Conservation (phyloP, 1,140 invertebrate species). For the Oryzaephilus surinamensis region DNA sequence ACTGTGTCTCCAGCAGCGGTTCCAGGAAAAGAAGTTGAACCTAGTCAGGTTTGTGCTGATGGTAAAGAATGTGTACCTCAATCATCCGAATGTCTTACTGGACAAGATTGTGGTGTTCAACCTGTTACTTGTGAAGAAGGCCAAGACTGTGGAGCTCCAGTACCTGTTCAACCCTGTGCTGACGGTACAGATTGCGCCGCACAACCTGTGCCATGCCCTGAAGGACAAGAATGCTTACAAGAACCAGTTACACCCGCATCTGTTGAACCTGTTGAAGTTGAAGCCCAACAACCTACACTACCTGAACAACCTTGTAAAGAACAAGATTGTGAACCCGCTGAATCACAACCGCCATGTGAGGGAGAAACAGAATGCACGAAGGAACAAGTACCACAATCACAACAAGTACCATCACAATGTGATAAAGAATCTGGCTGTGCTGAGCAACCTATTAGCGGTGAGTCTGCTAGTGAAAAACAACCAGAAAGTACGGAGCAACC, state of each 20-base stretch:
- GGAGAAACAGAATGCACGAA: background rate
- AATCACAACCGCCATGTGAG: background rate
- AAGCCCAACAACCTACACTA: background rate
- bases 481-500: background rate
- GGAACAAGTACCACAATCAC: background rate
- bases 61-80: conserved; percentile 3
- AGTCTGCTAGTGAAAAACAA: background rate
- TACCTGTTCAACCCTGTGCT: conserved; percentile 4
- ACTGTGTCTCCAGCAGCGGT: conserved; percentile 8
- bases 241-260: background rate
- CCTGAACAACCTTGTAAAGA: background rate
- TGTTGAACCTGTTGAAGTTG: background rate
- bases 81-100: no score
- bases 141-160: no score
- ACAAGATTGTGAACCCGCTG: background rate
- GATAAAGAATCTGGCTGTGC: background rate
- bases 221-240: background rate
- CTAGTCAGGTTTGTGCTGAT: conserved; percentile 12
- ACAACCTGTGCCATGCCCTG: no score
- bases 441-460: background rate
- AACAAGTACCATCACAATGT: background rate
- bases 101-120: no score
- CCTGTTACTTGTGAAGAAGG: no score
- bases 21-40: background rate
- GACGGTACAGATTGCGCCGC: no score